Base-by-base conservation (phyloP, 1,140 invertebrate species). In the Macrotrachela quadricornifera region DNA sequence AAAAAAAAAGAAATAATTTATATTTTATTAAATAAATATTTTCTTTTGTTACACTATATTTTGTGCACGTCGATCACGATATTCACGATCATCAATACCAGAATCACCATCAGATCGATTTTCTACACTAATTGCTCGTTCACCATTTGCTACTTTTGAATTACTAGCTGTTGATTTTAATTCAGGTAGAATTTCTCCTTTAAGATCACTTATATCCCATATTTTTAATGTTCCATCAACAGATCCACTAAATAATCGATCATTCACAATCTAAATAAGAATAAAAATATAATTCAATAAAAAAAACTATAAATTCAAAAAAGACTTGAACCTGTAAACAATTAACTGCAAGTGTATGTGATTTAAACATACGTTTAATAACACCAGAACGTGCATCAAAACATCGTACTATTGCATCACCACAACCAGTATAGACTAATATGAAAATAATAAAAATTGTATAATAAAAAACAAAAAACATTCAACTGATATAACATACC, bases 361-460 rank as follows among this genome's bases (percentile, higher is more conserved):
- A 73, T 39, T 59, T 57, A 58, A 71, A 71, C 6, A 59, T 59
- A 16, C 68, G 56, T 59, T 66, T 68, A 14, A 73, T 54, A 10
- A 64, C 60, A 42, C 71, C 74, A 15, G 70, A 71, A 61, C 74
- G 74, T n/a, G 73, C 67, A 59, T 75, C 72, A 59, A 63, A 75
- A 43, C 66, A 65, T 45, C 71, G 59, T 13, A 63, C 65, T 3
- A 58, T 46, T 9, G 60, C 57, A 57, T 73, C 71, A 0, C 69
- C 70, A 61, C 69, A 70, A 9, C 66, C 72, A 16, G 72, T 74
- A 53, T 64, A 74, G 13, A 75, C 73, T 30, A 30, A 4, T 4
- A 4, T 8, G 21, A 4, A 30, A 8, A 30, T 4, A 30, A 30
- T 30, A 30, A 30, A 30, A 8, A 30, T 30, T 2, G 21, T 30